A percentile compares a stretch with the other conserved stretches of the same genome.
These are phyloP conservation scores for Phenganax marumi DNA, from an alignment of 92 coral and sea anemone species.

Conservation along the genomic window DNA sequence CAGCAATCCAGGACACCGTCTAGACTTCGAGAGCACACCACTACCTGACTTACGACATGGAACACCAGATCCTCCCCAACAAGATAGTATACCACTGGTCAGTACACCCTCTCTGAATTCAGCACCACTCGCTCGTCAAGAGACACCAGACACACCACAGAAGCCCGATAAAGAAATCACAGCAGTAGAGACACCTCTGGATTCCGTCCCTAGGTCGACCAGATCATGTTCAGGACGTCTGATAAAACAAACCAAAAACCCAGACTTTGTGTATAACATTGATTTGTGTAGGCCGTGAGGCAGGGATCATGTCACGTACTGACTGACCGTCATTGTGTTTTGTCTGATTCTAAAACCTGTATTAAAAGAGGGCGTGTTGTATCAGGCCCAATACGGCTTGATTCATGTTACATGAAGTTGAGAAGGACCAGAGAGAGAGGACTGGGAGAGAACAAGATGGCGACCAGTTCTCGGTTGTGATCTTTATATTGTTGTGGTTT, in stretches of 20 bases:
- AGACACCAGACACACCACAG: not conserved
- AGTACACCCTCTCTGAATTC: not conserved
- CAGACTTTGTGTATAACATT: constrained; percentile 49
- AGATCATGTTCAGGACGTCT: constrained; percentile 54
- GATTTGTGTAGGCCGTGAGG: not conserved
- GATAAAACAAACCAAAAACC: constrained; percentile 55
- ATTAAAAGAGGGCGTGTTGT: not conserved
- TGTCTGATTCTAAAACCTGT: not conserved
- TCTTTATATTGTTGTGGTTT: no score
- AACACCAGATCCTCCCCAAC: constrained; percentile 18
- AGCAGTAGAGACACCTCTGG: constrained; percentile 32
- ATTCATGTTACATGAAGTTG: not conserved
- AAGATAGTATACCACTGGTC: not conserved
- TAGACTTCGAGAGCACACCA: not conserved
- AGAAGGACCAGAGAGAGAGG: no score
- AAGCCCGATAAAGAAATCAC: not conserved
- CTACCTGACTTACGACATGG: constrained; percentile 12
- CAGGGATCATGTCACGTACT: not conserved
- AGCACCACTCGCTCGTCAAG: constrained; percentile 27
- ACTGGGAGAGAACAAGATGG: no score
- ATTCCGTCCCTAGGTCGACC: constrained; percentile 39
- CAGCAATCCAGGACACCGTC: not conserved
- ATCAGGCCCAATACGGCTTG: not conserved
- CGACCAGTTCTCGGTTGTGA: no score
- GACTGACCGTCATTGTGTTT: not conserved